phyloP scores from a whole-genome alignment of 2,797 vertebrate species.

The Anas bahamensis region DNA sequence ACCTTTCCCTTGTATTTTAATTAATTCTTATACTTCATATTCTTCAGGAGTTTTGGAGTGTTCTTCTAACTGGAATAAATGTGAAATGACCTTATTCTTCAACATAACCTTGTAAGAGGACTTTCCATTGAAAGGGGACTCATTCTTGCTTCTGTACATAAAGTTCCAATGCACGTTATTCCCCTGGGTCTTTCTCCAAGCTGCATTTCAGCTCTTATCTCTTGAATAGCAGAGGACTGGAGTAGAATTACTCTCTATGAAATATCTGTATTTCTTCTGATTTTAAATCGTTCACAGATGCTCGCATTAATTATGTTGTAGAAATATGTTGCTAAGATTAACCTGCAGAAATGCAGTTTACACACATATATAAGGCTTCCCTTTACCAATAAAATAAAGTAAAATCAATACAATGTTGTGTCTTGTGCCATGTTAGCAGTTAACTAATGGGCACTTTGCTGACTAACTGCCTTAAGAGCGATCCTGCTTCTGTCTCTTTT shows the following conservation, averaged over 20 bases:
- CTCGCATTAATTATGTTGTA: not conserved
- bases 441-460: not conserved
- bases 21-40: slow-evolving; percentile 1
- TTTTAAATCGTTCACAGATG: slow-evolving; percentile 15
- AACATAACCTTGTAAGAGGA: slow-evolving; percentile 31
- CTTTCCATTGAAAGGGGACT: slow-evolving; percentile 4
- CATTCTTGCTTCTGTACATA: not conserved
- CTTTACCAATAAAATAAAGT: slow-evolving; percentile 4
- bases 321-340: slow-evolving; percentile 6
- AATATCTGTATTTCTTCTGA: slow-evolving; percentile 14
- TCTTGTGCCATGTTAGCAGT: not conserved
- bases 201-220: slow-evolving; percentile 31
- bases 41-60: not conserved
- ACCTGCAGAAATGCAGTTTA: slow-evolving; percentile 1
- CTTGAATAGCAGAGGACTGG: not conserved
- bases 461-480: not conserved
- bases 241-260: not conserved
- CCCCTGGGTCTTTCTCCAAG: not conserved
- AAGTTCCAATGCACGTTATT: slow-evolving; percentile 21
- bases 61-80: not conserved
- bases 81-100: slow-evolving; percentile 31
- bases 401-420: not conserved
- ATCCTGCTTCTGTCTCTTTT: slow-evolving; percentile 32
- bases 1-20: slow-evolving; percentile 4
- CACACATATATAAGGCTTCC: not conserved